phyloP scores from a whole-genome alignment of 2,888 invertebrate species.

The Xanthorhoe spadicearia region DNA sequence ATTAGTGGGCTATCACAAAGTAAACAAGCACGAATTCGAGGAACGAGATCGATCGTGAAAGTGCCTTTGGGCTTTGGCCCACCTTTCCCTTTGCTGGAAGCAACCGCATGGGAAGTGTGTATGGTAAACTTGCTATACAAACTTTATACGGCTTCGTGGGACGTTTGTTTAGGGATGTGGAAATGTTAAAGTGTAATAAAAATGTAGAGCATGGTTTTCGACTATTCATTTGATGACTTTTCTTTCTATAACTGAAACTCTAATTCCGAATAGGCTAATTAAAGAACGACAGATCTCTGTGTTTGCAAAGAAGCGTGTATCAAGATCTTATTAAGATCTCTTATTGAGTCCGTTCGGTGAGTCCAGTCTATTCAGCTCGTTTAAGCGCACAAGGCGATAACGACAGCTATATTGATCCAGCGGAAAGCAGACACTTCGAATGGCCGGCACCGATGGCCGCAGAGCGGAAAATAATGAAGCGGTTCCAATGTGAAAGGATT shows the following conservation, averaged over 20 bases:
- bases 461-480: slow-evolving; percentile 56
- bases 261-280: not conserved
- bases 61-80: slow-evolving; percentile 32
- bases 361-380: slow-evolving; percentile 29
- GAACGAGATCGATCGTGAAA: slow-evolving; percentile 45
- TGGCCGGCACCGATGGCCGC: slow-evolving; percentile 38
- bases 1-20: slow-evolving; percentile 26
- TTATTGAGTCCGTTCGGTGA: slow-evolving; percentile 14
- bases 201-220: not conserved
- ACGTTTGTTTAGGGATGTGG: slow-evolving; percentile 18
- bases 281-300: slow-evolving; percentile 10
- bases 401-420: slow-evolving; percentile 51
- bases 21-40: slow-evolving; percentile 39
- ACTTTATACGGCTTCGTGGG: slow-evolving; percentile 28
- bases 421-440: slow-evolving; percentile 37
- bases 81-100: slow-evolving; percentile 36
- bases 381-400: slow-evolving; percentile 44
- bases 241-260: not conserved
- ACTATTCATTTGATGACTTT: not conserved
- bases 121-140: slow-evolving; percentile 32
- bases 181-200: slow-evolving; percentile 11
- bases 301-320: slow-evolving; percentile 9
- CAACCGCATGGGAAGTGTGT: slow-evolving; percentile 35
- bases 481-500: slow-evolving; percentile 13
- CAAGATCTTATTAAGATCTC: too few relatives aligned